Evolutionary conservation across 2,113 vertebrate genomes (phyloP), one percentile per base, ranked within the genome.

Genomic region (Alligator mississippiensis): DNA sequence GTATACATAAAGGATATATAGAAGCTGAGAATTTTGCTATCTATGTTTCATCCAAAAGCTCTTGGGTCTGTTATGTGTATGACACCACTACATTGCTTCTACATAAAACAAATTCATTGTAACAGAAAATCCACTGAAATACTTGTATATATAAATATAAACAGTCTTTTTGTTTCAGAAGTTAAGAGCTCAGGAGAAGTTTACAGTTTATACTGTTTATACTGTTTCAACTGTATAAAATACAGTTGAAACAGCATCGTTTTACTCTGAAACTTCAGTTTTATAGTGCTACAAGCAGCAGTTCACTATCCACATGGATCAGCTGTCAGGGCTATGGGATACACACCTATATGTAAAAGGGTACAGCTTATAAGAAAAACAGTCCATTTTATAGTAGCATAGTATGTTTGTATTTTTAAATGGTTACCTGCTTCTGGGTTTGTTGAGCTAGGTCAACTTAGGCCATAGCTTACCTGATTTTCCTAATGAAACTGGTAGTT

Each of bases 341-440:
- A 0, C 1, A 12, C 25, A 17, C 38, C 18, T 4, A 0, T 34
- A 21, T 54, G 28, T 30, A 66, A 66, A 66, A n/a, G 14, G 64
- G 6, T 66, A 17, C 47, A 55, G 24, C 30, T 47, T 47, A 1
- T 78, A 28, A 84, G 5, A 6, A 80, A 54, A 4, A 72, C 7
- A 74, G 61, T 54, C 17, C 0, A 2, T 57, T 84, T 30, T 85
- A 12, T 90, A 55, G 63, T 16, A 77, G 58, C 3, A 9, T 61
- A 54, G 22, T 2, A 1, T 70, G 2, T 5, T 82, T 77, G 4
- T 80, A 8, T 61, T 66, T 79, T 17, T 30, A 92, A 75, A 55
- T 10, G 68, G 63, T 61, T 64, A 62, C 2, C 2, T 62, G 59
- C 27, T 14, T 58, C 61, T 18, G 9, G 80, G 88, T 76, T 3